Evolutionary conservation across 2,888 invertebrate species (phyloP).

Genomic region (Sussaba pulchella): DNA sequence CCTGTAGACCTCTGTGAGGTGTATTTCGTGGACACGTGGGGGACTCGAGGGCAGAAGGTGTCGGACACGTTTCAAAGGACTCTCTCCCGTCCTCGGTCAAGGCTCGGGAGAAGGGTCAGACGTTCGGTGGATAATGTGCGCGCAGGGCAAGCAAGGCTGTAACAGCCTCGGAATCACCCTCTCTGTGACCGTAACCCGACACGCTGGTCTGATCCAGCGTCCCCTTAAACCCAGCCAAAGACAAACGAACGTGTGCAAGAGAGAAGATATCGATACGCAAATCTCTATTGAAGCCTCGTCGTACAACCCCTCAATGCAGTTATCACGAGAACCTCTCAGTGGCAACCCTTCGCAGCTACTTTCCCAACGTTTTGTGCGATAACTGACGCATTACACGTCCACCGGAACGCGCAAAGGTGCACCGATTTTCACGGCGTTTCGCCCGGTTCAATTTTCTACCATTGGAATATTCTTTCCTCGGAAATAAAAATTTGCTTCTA

Average conservation of each 20-base stretch:
- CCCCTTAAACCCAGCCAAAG: slow-evolving; percentile 49
- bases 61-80: slow-evolving; percentile 60
- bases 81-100: slow-evolving; percentile 1
- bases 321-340: slow-evolving; percentile 21
- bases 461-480: background rate
- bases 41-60: slow-evolving; percentile 46
- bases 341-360: background rate
- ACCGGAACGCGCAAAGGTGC: background rate
- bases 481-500: background rate
- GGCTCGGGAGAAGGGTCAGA: slow-evolving; percentile 13
- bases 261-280: slow-evolving; percentile 54
- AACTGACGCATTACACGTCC: slow-evolving; percentile 14
- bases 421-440: slow-evolving; percentile 1
- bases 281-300: slow-evolving; percentile 40
- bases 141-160: slow-evolving; percentile 39
- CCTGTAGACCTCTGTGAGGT: slow-evolving; percentile 11
- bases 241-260: slow-evolving; percentile 25
- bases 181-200: slow-evolving; percentile 42
- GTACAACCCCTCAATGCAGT: slow-evolving; percentile 30
- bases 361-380: background rate
- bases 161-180: slow-evolving; percentile 27
- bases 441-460: slow-evolving; percentile 1
- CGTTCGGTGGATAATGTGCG: slow-evolving; percentile 16
- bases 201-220: slow-evolving; percentile 23
- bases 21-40: slow-evolving; percentile 34